Conservation (phyloP, 2,888 invertebrate genomes). For the Empis livida region DNA sequence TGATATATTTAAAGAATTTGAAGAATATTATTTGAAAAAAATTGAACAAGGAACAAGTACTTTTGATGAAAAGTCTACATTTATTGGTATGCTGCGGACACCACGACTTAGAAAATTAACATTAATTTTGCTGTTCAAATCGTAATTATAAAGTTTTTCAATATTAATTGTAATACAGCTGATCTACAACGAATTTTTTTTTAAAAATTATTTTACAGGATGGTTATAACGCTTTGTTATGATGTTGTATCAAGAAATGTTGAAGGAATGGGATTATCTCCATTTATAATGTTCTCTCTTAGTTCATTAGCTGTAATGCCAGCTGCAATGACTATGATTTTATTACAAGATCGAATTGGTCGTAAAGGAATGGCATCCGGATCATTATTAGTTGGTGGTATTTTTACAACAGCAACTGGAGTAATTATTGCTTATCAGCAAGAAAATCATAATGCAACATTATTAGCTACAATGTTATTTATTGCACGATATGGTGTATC, state of each 20-base stretch:
- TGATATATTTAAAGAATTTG: slow-evolving; percentile 34
- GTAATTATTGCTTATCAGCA: slow-evolving; percentile 32
- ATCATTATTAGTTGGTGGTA: slow-evolving; percentile 39
- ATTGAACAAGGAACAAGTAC: slow-evolving; percentile 15
- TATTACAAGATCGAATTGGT: slow-evolving; percentile 31
- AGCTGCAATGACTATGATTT: slow-evolving; percentile 31
- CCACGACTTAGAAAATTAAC: slow-evolving; percentile 41
- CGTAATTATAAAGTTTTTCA: slow-evolving; percentile 33
- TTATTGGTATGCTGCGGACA: slow-evolving; percentile 40
- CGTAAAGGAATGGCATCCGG: slow-evolving; percentile 43
- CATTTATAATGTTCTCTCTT: slow-evolving; percentile 40
- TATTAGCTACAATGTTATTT: slow-evolving; percentile 37
- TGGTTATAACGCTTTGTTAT: slow-evolving; percentile 44
- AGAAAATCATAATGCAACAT: slow-evolving; percentile 25
- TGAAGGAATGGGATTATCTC: slow-evolving; percentile 41
- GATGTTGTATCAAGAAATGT: slow-evolving; percentile 45
- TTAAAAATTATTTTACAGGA: slow-evolving; percentile 25
- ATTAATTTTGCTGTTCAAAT: slow-evolving; percentile 42
- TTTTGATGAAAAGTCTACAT: slow-evolving; percentile 19
- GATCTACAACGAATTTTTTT: not conserved
- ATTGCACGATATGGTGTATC: slow-evolving; percentile 43
- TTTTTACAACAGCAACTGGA: slow-evolving; percentile 39
- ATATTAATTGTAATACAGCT: not conserved
- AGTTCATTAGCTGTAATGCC: slow-evolving; percentile 43
- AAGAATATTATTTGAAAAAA: slow-evolving; percentile 23